A percentile compares a stretch with the other conserved stretches of the same genome.
Conservation (phyloP, 2,888 invertebrate genomes). For the Crossocerus cetratus region DNA sequence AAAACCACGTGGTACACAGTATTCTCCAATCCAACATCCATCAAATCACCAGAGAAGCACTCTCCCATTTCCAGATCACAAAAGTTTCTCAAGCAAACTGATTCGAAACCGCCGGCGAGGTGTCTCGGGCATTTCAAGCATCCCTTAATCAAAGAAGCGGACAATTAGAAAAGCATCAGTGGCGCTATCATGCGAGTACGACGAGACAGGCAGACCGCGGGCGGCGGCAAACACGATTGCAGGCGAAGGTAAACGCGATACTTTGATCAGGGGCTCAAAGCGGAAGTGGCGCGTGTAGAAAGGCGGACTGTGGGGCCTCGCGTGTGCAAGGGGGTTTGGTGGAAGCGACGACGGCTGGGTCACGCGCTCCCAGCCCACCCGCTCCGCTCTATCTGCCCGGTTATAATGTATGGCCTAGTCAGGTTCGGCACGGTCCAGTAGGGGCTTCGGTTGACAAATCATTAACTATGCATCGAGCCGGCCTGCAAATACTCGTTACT, state of each 20-base stretch:
- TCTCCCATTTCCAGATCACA: too few relatives aligned
- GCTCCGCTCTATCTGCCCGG: slow-evolving; percentile 55
- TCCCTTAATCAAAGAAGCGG: too few relatives aligned
- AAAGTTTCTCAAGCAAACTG: too few relatives aligned
- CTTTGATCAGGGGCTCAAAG: slow-evolving; percentile 59
- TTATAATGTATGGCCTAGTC: slow-evolving; percentile 75
- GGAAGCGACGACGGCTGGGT: slow-evolving; percentile 22
- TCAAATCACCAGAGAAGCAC: too few relatives aligned
- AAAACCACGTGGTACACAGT: too few relatives aligned
- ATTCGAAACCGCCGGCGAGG: too few relatives aligned
- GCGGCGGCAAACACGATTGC: slow-evolving; percentile 17
- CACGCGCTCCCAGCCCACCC: slow-evolving; percentile 49
- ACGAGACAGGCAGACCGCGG: background rate
- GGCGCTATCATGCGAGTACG: too few relatives aligned
- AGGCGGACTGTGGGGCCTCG: slow-evolving; percentile 16
- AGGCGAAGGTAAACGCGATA: slow-evolving; percentile 56
- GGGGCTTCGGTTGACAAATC: slow-evolving; percentile 76
- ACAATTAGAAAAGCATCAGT: too few relatives aligned
- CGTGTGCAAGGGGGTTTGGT: slow-evolving; percentile 27
- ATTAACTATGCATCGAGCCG: slow-evolving; percentile 77
- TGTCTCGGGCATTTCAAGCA: too few relatives aligned
- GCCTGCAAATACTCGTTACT: slow-evolving; percentile 77
- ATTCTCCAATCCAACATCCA: too few relatives aligned
- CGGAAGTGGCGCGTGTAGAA: slow-evolving; percentile 33
- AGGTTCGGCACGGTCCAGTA: slow-evolving; percentile 69